A percentile compares a stretch with the other conserved stretches of the same genome.
Evolutionary conservation across 2,113 vertebrate species (phyloP).

Genomic region (Zosterops pallidus): DNA sequence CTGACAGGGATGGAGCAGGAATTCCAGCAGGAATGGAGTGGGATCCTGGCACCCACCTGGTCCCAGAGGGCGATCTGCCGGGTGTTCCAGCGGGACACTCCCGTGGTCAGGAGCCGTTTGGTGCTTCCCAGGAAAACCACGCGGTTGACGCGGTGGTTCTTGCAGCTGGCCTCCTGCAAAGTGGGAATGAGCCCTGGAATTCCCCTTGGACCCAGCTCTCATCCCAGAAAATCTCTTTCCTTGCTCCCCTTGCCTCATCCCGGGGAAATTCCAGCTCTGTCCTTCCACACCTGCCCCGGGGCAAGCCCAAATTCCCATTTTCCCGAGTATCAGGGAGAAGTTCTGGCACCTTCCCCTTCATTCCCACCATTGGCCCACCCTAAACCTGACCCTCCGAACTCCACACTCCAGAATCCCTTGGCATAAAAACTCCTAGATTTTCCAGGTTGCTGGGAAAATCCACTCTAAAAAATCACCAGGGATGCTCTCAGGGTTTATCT

Average conservation of each 20-base stretch:
- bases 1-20: neutral
- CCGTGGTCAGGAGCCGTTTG: constrained; percentile 91
- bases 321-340: too few species aligned
- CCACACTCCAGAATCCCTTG: too few species aligned
- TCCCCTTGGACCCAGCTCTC: neutral
- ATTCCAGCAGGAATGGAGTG: rapidly evolving
- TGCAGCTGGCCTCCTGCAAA: constrained; percentile 87
- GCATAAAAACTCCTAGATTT: too few species aligned
- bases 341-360: too few species aligned
- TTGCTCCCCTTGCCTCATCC: rapidly evolving
- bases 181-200: neutral
- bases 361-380: too few species aligned
- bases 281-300: rapidly evolving
- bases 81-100: constrained; percentile 95
- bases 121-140: constrained; percentile 94
- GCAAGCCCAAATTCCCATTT: too few species aligned
- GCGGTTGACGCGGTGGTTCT: constrained; percentile 93
- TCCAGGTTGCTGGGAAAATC: too few species aligned
- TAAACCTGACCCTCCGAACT: too few species aligned
- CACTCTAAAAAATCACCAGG: too few species aligned
- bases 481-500: too few species aligned
- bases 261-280: rapidly evolving
- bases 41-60: constrained; percentile 78
- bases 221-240: neutral
- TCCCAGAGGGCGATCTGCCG: constrained; percentile 97